These are phyloP conservation scores for Ctenopoma kingsleyae DNA, from an alignment of 2,797 vertebrate species.

Conservation along the genomic window DNA sequence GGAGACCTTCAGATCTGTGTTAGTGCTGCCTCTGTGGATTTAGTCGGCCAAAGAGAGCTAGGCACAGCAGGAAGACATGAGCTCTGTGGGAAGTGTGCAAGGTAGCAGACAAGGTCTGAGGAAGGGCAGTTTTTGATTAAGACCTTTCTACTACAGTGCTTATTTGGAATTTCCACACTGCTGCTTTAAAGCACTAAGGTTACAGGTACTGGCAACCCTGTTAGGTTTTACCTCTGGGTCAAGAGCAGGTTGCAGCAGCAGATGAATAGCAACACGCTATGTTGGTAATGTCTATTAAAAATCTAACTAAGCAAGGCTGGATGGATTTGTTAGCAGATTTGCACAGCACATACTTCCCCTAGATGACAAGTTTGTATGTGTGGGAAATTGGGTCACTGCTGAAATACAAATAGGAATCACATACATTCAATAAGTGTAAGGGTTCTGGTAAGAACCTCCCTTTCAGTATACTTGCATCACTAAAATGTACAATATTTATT, in stretches of 20 bases:
- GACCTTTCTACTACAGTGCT: slow-evolving; percentile 68
- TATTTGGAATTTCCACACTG: slow-evolving; percentile 60
- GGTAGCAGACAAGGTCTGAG: slow-evolving; percentile 66
- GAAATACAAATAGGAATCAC: slow-evolving; percentile 8
- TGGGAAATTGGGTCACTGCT: slow-evolving; percentile 29
- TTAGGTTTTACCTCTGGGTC: slow-evolving; percentile 59
- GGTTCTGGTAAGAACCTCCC: not conserved
- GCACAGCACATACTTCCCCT: slow-evolving; percentile 15
- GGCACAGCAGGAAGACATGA: slow-evolving; percentile 70
- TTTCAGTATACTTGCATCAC: slow-evolving; percentile 21
- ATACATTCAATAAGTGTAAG: not conserved
- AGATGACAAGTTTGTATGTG: slow-evolving; percentile 12
- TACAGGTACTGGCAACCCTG: slow-evolving; percentile 49
- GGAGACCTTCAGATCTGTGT: slow-evolving; percentile 72
- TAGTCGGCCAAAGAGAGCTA: slow-evolving; percentile 76
- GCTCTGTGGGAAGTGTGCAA: slow-evolving; percentile 68
- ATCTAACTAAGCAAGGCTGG: slow-evolving; percentile 10
- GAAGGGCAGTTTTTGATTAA: slow-evolving; percentile 73
- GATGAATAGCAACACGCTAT: slow-evolving; percentile 36
- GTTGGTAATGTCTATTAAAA: slow-evolving; percentile 29
- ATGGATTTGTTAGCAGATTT: slow-evolving; percentile 24
- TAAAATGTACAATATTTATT: not conserved
- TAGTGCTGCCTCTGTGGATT: slow-evolving; percentile 75
- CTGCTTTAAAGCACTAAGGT: slow-evolving; percentile 55
- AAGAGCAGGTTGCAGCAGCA: slow-evolving; percentile 21